Percentiles rank a stretch among this genome's conserved stretches.
These are phyloP conservation scores for Pteronotus mesoamericanus DNA, from an alignment of 2,797 vertebrate species.

Conservation along the genomic window DNA sequence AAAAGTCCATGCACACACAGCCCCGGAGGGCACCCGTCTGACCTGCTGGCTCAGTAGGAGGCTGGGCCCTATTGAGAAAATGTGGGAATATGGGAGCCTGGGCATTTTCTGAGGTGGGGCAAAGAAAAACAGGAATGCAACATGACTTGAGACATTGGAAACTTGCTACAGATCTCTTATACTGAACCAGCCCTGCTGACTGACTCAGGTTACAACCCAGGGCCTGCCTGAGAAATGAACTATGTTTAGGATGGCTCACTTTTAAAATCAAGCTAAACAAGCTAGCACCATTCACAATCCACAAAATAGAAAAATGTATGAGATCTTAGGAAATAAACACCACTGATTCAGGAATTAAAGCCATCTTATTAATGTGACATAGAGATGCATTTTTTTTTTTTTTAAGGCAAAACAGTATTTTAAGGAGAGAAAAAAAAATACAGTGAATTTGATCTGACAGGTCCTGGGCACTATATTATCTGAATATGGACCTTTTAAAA, in stretches of 20 bases:
- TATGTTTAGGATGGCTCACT: neutral
- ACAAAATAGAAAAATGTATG: neutral
- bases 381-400: neutral
- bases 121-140: slow-evolving; percentile 70
- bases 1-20: neutral
- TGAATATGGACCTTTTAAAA: neutral
- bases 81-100: slow-evolving; percentile 74
- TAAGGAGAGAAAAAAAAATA: neutral
- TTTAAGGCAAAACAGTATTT: slow-evolving; percentile 1
- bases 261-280: neutral
- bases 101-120: slow-evolving; percentile 70
- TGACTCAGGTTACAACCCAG: neutral
- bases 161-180: neutral
- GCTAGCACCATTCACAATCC: neutral
- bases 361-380: neutral
- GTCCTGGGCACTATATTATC: neutral
- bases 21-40: slow-evolving; percentile 67
- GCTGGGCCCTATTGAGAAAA: slow-evolving; percentile 74
- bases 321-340: neutral
- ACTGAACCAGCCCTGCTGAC: neutral
- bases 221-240: neutral
- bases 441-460: neutral
- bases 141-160: slow-evolving; percentile 1
- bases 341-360: neutral
- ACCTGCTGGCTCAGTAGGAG: slow-evolving; percentile 74